Evolutionary conservation across 2,113 vertebrate genomes (phyloP), one percentile per base, ranked within the genome.

Genomic region (Tor tambroides): DNA sequence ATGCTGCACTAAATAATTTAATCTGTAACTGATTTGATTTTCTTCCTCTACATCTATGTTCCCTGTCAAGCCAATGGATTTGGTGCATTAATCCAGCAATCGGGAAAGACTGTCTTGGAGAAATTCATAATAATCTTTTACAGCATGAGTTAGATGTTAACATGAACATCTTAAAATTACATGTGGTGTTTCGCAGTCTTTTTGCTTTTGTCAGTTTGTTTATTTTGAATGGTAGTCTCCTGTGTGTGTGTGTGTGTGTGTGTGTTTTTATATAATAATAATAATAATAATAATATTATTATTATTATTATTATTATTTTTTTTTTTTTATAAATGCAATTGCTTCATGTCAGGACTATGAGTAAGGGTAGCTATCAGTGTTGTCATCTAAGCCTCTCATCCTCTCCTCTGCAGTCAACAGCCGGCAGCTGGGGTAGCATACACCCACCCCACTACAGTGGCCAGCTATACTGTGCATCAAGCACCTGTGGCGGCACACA

Each of bases 401-500:
- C 91, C 90, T 86, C 49, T 91, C 80, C 78, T 15, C 61, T 91
- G 6, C 91, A 97, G 97, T 95, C 98, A 99, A 94, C 98, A 99
- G 96, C 98, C 97, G 87, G 91, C 96, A 86, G 97, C 96, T 74
- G 98, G 98, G 94, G 97, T 99, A 92, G 97, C 97, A 26, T 99
- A 99, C 93, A 99, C 98, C 74, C 98, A 99, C 93, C 98, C 98
- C 85, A 98, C 98, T 77, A 99, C 98, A 46, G 98, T 99, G 93
- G 98, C 97, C 92, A 99, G 98, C 94, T 99, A 99, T 94, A 99
- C 98, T 0, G 97, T 99, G 15, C 98, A 99, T 89, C 98, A 99
- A 90, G 97, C 98, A 0, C 98, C 98, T 0, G 98, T 99, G 69
- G 97, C 98, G 1, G 98, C 98, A 0, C 97, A 98, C 94, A 97